Evolutionary conservation across 2,888 invertebrate species (phyloP), one percentile per base, ranked within the genome.

Genomic region (Lamproptera curius): DNA sequence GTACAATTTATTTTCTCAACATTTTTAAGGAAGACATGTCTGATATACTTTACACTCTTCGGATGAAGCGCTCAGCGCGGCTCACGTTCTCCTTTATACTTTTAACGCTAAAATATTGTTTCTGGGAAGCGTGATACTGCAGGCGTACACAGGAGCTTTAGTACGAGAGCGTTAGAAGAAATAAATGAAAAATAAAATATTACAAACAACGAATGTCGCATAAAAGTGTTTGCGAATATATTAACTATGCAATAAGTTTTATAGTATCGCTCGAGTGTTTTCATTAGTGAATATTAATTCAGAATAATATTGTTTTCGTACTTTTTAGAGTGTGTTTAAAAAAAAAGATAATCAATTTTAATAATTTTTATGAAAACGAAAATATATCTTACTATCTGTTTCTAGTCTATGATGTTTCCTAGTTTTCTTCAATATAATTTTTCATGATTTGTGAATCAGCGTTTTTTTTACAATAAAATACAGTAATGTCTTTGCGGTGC

Each of bases 41-140:
- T 47, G 13, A 15, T 23, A 14, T 5, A 9, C n/a, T 14, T 26
- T 9, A 28, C 15, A 10, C 37, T 48, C 42, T 39, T 26, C 14
- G 17, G 14, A 17, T n/a, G 39, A 42, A 43, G 48, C 26, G 37
- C 48, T 48, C 11, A 52, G 53, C 50, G 52, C 55, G 53, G 62
- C 56, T 64, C 65, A 61, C 65, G 64, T 67, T 69, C 64, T 69
- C 61, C 67, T 75, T 77, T 73, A 76, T 76, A 78, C 73, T 78
- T 81, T 80, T 76, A 82, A 76, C 73, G 70, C 69, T 77, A 78
- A 82, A 82, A 82, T 82, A 82, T 81, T 81, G 80, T 81, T 76
- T 72, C 77, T 76, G 81, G 77, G 67, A 63, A 58, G 63, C 62
- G 63, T 71, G 79, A 80, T 80, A 78, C 73, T 58, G 70, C 63